Conservation (phyloP, 2,888 invertebrate genomes). For the Artemia sinica region DNA sequence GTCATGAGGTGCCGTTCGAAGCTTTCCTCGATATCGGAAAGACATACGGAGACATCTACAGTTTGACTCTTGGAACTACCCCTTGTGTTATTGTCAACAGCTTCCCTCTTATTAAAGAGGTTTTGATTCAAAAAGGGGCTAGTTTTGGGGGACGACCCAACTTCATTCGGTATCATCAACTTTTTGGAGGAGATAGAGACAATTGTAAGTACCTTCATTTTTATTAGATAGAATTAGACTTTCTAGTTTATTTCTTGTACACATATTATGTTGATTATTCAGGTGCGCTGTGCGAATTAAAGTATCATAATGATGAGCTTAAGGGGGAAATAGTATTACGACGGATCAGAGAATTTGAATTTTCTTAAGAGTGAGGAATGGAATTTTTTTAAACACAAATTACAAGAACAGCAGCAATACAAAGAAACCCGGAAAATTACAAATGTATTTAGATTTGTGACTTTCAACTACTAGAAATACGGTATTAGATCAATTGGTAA, state of each 20-base stretch:
- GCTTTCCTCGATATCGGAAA: conserved; percentile 50
- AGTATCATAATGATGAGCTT: no score
- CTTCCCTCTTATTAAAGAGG: conserved; percentile 50
- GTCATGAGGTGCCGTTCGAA: conserved; percentile 46
- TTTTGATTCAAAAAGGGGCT: conserved; percentile 57
- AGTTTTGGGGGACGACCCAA: conserved; percentile 67
- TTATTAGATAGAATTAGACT: background rate
- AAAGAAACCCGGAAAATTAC: no score
- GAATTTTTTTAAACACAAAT: no score
- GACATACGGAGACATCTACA: conserved; percentile 53
- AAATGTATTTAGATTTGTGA: no score
- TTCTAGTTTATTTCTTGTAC: background rate
- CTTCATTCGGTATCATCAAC: conserved; percentile 56
- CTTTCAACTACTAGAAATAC: no score
- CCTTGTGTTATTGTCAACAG: conserved; percentile 57
- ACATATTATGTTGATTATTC: background rate
- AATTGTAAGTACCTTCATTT: conserved; percentile 49
- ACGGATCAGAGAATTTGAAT: no score
- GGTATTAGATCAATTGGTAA: no score
- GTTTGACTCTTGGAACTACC: conserved; percentile 46
- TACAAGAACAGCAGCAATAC: no score
- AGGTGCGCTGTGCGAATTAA: no score
- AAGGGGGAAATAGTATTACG: no score
- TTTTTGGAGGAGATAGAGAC: conserved; percentile 66
- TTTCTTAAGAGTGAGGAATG: no score